Evolutionary conservation across 2,888 invertebrate genomes (phyloP).

Genomic region (Rhagonycha fulva): DNA sequence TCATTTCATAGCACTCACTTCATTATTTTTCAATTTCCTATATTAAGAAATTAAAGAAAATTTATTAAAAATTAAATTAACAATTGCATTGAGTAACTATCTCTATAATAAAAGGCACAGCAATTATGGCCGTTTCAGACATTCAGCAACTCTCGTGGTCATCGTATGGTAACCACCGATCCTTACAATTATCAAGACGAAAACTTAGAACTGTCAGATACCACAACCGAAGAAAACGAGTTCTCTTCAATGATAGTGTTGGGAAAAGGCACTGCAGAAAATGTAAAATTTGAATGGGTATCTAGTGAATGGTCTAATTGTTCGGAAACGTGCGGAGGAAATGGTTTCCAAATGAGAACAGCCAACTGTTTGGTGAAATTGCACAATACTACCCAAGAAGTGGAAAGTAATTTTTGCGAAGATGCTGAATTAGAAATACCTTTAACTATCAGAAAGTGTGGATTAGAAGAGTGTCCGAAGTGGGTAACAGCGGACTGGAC

Average conservation of each 20-base stretch:
- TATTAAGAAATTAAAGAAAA: neutral
- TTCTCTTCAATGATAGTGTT: slow-evolving; percentile 35
- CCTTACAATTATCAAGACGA: slow-evolving; percentile 55
- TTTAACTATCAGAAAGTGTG: slow-evolving; percentile 67
- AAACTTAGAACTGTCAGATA: slow-evolving; percentile 44
- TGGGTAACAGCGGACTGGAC: slow-evolving; percentile 77
- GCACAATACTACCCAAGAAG: slow-evolving; percentile 61
- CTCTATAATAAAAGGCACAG: slow-evolving; percentile 63
- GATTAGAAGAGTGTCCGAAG: slow-evolving; percentile 70
- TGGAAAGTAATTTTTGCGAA: slow-evolving; percentile 69
- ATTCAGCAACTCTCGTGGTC: slow-evolving; percentile 71
- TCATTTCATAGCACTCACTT: neutral
- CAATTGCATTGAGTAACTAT: slow-evolving; percentile 19
- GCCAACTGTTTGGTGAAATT: slow-evolving; percentile 72
- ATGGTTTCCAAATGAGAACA: slow-evolving; percentile 72
- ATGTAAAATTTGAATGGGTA: slow-evolving; percentile 76
- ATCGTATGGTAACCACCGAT: slow-evolving; percentile 63
- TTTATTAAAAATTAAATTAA: neutral
- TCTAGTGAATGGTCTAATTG: slow-evolving; percentile 87
- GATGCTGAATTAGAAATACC: slow-evolving; percentile 71
- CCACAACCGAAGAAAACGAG: slow-evolving; percentile 36
- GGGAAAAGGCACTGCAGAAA: slow-evolving; percentile 46
- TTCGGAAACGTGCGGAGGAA: slow-evolving; percentile 80
- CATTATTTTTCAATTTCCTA: neutral
- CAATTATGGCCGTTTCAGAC: slow-evolving; percentile 84